Evolutionary conservation across 2,888 invertebrate species (phyloP), one percentile per base, ranked within the genome.

Genomic region (Bombylius major): DNA sequence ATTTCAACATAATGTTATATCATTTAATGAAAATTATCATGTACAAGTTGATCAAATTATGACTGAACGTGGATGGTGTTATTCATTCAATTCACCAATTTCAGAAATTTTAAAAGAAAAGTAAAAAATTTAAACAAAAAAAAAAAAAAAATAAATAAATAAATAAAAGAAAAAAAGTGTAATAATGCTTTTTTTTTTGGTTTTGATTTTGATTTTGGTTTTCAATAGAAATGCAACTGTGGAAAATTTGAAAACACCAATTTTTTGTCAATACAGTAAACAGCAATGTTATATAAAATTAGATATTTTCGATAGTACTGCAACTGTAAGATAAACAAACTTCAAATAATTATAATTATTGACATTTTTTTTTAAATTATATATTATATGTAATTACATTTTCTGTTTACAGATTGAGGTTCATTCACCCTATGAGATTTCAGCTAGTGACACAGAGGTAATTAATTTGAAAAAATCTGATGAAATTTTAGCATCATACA

Each of bases 11-110:
- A 64, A 64, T 5, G 62, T 69, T 23, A 65, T 62, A 49, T 69
- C 66, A 36, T 69, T 65, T 36, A 53, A 61, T 54, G 53, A 60
- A 12, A 58, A 63, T 50, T 65, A 65, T 49, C 54, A 65, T 31
- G 65, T 71, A 12, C 61, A 66, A 31, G 66, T 70, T 6, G 62
- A 62, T 47, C 62, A 42, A 11, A 42, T 82, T 2, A 78, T 86
- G 75, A 83, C 84, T 0, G 86, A 87, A 63, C 70, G 77, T 6
- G 86, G 86, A 0, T 73, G 77, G 0, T 87, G 86, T 62, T 81
- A 80, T 65, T 76, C 78, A 5, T 78, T 82, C 39, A 86, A 85
- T 65, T 82, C 84, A 0, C 68, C 72, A 42, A 66, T 72, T 63
- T 65, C 69, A 5, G 39, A 42, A 42, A 11, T 42, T 42, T 42